These are phyloP conservation scores for Buteo buteo DNA, from an alignment of 2,113 vertebrate genomes.

Conservation along the genomic window DNA sequence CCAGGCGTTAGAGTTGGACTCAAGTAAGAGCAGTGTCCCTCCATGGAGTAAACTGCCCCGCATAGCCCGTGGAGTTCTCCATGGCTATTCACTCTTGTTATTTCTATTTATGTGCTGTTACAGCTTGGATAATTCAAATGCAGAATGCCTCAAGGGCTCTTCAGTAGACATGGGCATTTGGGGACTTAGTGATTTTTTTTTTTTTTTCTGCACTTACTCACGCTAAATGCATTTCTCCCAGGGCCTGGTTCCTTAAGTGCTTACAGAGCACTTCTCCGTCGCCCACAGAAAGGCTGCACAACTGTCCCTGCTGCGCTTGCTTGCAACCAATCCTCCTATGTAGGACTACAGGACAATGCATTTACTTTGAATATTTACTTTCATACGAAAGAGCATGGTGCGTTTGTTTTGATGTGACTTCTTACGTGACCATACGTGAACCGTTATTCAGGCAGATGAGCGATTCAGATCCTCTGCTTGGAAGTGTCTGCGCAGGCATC, in stretches of 20 bases:
- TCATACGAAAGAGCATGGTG: not conserved
- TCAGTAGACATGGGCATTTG: not conserved
- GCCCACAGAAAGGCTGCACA: not conserved
- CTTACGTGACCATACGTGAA: not conserved
- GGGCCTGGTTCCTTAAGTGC: not conserved
- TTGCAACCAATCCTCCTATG: not conserved
- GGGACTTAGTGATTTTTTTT: not conserved
- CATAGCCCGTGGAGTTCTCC: not conserved
- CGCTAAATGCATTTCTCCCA: not conserved
- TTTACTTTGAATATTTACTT: not conserved
- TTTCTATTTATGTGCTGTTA: not conserved
- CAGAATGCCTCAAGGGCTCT: not conserved
- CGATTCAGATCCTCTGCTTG: not conserved
- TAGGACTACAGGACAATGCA: not conserved
- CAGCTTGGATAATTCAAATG: not conserved
- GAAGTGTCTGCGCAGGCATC: not conserved
- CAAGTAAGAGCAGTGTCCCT: not conserved
- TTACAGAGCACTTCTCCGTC: not conserved
- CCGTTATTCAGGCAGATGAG: not conserved
- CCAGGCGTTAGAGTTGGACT: not conserved
- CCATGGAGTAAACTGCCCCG: not conserved
- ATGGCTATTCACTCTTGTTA: not conserved
- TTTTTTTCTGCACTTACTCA: not conserved
- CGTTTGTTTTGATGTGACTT: not conserved
- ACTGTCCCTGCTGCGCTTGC: not conserved